Evolutionary conservation across 2,113 vertebrate genomes (phyloP), one percentile per base, ranked within the genome.

Genomic region (Platysteira castanea): DNA sequence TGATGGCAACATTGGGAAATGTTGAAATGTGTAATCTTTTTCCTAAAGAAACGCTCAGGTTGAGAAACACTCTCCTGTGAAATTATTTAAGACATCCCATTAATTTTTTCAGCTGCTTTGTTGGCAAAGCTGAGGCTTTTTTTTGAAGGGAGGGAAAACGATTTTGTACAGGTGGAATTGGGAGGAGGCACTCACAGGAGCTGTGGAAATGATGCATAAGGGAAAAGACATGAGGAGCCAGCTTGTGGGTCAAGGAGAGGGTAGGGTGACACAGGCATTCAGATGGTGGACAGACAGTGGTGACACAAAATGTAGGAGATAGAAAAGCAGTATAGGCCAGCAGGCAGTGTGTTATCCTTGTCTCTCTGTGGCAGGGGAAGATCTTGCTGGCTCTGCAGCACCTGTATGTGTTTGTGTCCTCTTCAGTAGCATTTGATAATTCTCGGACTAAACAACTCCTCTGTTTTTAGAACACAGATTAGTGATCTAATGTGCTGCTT

Each of bases 61-160:
- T 89, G 50, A 52, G 18, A 53, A 75, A 57, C 20, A 20, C 2
- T 60, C 4, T 41, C 3, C 46, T 80, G 31, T 70, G 52, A 75
- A 85, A 49, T 68, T 46, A 46, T 7, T 75, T n/a, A 16, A 59
- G 15, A 37, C 11, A 88, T 78, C 8, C 17, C 1, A 9, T 47
- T 75, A 75, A 49, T 83, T 75, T 24, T 56, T 91, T 83, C 27
- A 39, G 9, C 50, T 67, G 6, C 13, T 39, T 54, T 74, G 21
- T 59, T 69, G 41, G 61, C 33, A 67, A 57, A 89, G 56, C 20
- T 12, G 57, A 73, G 21, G 37, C 22, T 22, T 52, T 71, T 63
- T 63, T 65, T 21, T 4, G 0, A 52, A 42, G 18, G 12, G 23
- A 26, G 15, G 5, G 13, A 19, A 63, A 57, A 0, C 1, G 1